These are phyloP conservation scores for Lacerta viridis DNA, from an alignment of 2,797 vertebrate genomes.

Conservation along the genomic window DNA sequence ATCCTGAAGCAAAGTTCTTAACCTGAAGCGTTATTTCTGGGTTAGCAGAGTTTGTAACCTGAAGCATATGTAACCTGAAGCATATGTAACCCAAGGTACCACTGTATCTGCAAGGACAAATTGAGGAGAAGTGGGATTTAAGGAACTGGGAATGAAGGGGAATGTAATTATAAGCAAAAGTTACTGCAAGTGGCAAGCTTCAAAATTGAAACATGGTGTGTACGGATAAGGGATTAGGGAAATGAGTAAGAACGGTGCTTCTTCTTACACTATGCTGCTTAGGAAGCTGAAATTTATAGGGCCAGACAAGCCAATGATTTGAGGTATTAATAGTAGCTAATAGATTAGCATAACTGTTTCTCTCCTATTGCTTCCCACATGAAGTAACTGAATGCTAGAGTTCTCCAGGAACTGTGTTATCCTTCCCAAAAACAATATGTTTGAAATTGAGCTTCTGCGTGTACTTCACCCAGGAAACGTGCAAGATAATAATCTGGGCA, in stretches of 20 bases:
- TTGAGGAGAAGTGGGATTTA: not conserved
- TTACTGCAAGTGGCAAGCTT: not conserved
- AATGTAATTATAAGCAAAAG: not conserved
- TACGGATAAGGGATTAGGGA: not conserved
- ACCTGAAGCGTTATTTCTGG: no score
- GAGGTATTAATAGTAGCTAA: not conserved
- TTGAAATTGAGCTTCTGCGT: not conserved
- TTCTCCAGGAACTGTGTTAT: not conserved
- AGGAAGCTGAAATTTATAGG: slow-evolving; percentile 28
- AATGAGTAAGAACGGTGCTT: not conserved
- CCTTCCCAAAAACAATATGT: not conserved
- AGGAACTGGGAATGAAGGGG: not conserved
- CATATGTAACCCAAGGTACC: no score
- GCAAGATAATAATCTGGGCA: not conserved
- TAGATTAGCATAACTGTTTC: not conserved
- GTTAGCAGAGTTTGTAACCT: no score
- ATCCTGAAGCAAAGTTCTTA: no score
- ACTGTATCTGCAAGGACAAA: not conserved
- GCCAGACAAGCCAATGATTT: not conserved
- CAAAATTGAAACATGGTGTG: not conserved
- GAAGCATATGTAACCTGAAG: no score
- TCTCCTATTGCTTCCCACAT: not conserved
- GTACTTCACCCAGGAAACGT: not conserved
- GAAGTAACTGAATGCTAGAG: not conserved
- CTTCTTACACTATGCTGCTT: not conserved